Evolutionary conservation across 2,888 invertebrate genomes (phyloP), one percentile per base, ranked within the genome.

Genomic region (Brachyptera risi): DNA sequence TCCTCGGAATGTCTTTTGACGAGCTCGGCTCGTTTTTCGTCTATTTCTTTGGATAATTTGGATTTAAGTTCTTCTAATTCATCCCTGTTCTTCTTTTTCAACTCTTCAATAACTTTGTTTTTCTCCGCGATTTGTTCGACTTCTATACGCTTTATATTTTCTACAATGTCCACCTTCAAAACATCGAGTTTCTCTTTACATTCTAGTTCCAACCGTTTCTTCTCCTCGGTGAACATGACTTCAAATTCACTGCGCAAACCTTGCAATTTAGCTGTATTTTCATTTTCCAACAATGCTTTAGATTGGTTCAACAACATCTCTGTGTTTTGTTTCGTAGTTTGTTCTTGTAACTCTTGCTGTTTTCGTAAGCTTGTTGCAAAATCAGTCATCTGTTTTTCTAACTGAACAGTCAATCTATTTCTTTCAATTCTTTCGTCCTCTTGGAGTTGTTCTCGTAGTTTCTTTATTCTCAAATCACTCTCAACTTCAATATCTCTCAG

Each of bases 401-500:
- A 37, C 0, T 56, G 23, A 21, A 42, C 19, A 0, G 15, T 38
- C n/a, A 63, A 11, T 19, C 42, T 26, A 19, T 60, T 57, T 19
- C 44, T 60, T 17, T 50, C 42, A 1, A 26, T 40, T 40, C 38
- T 60, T 24, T 63, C 56, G 9, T 62, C 60, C 27, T 59, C 59
- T 38, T 59, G 26, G 15, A 61, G 15, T 24, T 50, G 35, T 11
- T 26, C 21, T 17, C 27, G n/a, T 5, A 63, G 60, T 75, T 84
- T 74, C 70, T 81, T 74, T 23, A 79, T 56, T 56, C 77, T 71
- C 1, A 70, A 69, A 65, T 72, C 76, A 51, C 73, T 74, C 21
- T 71, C 69, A 1, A 73, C 69, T 31, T 80, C 66, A 67, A 76
- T 77, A 62, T 77, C 77, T 63, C 82, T 78, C 68, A 83, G 78